These are phyloP conservation scores for Cherax destructor DNA, from an alignment of 1,140 invertebrate species.

Conservation along the genomic window DNA sequence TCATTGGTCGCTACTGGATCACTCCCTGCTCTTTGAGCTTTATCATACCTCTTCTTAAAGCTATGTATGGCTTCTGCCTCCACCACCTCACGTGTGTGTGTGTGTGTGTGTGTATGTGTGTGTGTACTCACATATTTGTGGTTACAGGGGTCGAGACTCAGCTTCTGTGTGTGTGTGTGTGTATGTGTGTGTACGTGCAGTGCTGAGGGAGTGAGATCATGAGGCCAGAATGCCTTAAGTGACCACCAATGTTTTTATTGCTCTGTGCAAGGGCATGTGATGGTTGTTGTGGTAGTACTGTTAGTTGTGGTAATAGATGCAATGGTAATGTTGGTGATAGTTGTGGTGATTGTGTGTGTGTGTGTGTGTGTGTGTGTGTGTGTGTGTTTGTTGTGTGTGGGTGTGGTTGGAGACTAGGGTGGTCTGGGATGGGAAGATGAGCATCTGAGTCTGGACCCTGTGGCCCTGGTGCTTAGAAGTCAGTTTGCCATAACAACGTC, in stretches of 20 bases:
- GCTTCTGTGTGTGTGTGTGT: not conserved
- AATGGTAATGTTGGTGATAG: not conserved
- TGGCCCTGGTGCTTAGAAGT: not conserved
- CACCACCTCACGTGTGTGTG: too few species aligned
- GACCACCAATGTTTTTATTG: too few species aligned
- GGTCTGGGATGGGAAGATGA: too few species aligned
- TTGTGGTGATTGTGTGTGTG: not conserved
- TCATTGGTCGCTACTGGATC: too few species aligned
- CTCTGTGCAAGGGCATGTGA: too few species aligned
- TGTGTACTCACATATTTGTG: too few species aligned
- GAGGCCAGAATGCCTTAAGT: too few species aligned
- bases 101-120: not conserved
- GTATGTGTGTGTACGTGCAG: not conserved
- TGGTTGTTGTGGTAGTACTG: too few species aligned
- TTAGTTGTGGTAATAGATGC: not conserved
- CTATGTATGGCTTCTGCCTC: too few species aligned
- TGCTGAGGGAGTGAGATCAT: not conserved
- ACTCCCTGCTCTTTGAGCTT: too few species aligned
- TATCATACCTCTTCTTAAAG: too few species aligned
- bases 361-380: not conserved
- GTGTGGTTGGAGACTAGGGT: not conserved
- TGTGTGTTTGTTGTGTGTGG: not conserved
- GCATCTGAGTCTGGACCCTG: not conserved
- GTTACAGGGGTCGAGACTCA: too few species aligned
- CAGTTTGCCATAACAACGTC: not conserved